Percentiles rank a stretch among this genome's conserved stretches.
phyloP scores from a whole-genome alignment of 2,888 invertebrate genomes.

The Coecobrya sp. region DNA sequence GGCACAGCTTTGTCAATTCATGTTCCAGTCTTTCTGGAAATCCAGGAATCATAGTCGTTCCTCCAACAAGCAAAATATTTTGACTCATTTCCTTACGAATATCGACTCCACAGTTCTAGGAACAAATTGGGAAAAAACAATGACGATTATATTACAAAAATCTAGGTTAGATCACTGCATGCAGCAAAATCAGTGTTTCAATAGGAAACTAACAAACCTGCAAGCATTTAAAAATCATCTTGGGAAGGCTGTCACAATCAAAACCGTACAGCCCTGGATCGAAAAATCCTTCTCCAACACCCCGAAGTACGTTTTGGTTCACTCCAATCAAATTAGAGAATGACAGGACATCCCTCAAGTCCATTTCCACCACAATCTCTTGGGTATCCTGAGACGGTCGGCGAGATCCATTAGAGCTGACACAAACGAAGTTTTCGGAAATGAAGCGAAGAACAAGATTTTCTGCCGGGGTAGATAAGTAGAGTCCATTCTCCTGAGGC shows the following conservation, averaged over 20 bases:
- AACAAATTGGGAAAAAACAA: constrained; percentile 21
- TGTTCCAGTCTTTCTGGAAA: constrained; percentile 89
- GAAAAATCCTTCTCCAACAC: constrained; percentile 89
- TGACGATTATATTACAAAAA: too few relatives aligned
- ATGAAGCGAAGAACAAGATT: constrained; percentile 86
- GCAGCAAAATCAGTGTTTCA: too few relatives aligned
- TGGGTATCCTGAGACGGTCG: constrained; percentile 86
- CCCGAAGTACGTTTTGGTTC: constrained; percentile 85
- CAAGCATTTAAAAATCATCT: constrained; percentile 89
- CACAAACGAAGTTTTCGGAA: constrained; percentile 86
- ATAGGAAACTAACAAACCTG: constrained; percentile 87
- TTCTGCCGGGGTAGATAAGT: constrained; percentile 86
- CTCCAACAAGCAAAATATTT: constrained; percentile 89
- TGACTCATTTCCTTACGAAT: constrained; percentile 89
- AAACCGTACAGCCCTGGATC: constrained; percentile 89
- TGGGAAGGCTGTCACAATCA: constrained; percentile 89
- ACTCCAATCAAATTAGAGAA: constrained; percentile 86
- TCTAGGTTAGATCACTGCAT: too few relatives aligned
- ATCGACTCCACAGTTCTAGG: constrained; percentile 89
- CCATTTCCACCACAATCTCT: constrained; percentile 86
- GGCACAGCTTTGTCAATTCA: constrained; percentile 89
- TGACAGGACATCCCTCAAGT: constrained; percentile 85
- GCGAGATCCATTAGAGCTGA: constrained; percentile 81
- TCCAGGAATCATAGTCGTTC: constrained; percentile 89
- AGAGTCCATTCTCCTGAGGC: constrained; percentile 86